These are phyloP conservation scores for Thecophora atra DNA, from an alignment of 2,888 invertebrate species.

Conservation along the genomic window DNA sequence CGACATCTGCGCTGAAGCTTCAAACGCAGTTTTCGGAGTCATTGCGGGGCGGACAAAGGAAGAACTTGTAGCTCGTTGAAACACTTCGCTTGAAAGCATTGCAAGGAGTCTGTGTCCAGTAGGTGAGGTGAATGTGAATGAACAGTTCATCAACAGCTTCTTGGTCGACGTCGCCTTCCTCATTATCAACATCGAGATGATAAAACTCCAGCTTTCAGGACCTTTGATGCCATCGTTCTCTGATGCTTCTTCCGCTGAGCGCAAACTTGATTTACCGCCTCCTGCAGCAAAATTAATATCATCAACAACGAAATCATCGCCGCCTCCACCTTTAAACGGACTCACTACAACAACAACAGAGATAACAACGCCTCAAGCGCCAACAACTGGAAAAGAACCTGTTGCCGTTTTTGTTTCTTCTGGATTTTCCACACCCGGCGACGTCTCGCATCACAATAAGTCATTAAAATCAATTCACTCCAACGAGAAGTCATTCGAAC, in stretches of 20 bases:
- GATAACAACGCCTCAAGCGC: too few species aligned
- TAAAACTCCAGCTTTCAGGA: not conserved
- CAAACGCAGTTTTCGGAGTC: too few species aligned
- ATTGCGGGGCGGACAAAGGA: conserved; percentile 29
- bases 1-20: conserved; percentile 30
- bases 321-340: too few species aligned
- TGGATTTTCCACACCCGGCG: not conserved
- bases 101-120: conserved; percentile 25
- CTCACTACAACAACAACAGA: too few species aligned
- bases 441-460: not conserved
- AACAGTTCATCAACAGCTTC: conserved; percentile 21
- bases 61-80: conserved; percentile 43
- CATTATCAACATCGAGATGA: conserved; percentile 3
- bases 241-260: too few species aligned
- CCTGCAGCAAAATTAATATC: not conserved
- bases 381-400: too few species aligned
- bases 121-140: conserved; percentile 30
- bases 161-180: conserved; percentile 22
- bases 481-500: not conserved
- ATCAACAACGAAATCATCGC: not conserved
- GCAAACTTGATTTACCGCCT: not conserved
- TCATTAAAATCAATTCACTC: conserved; percentile 4
- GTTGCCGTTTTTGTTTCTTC: not conserved
- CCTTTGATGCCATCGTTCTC: not conserved
- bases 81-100: conserved; percentile 44